Conservation (phyloP, 2,797 vertebrate genomes). For the Serranus cabrilla region DNA sequence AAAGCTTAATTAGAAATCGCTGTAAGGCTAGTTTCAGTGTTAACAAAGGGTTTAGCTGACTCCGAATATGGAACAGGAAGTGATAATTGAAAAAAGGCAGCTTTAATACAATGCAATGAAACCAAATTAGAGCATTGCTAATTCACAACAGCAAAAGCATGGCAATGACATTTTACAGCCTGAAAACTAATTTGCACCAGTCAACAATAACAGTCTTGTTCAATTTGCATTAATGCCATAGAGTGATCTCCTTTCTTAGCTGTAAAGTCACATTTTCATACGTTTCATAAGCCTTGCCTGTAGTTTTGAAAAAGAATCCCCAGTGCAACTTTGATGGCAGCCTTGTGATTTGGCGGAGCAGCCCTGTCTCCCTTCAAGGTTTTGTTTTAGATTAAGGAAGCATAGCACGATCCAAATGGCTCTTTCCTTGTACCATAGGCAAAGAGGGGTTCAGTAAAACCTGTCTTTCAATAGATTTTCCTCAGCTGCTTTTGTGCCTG, state of each 20-base stretch:
- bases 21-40: conserved; percentile 8
- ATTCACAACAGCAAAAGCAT: conserved; percentile 36
- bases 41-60: conserved; percentile 39
- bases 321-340: conserved; percentile 24
- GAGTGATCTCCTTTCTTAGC: not conserved
- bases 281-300: conserved; percentile 20
- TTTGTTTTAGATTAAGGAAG: conserved; percentile 46
- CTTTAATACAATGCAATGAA: conserved; percentile 22
- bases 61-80: conserved; percentile 22
- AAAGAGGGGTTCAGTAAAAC: conserved; percentile 26
- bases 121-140: conserved; percentile 29
- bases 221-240: conserved; percentile 12
- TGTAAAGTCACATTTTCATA: conserved; percentile 8
- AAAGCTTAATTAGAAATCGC: conserved; percentile 46
- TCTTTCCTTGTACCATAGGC: conserved; percentile 2
- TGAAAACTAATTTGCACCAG: conserved; percentile 36
- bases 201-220: conserved; percentile 30
- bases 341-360: conserved; percentile 20
- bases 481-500: conserved; percentile 37
- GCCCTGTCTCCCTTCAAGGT: conserved; percentile 1
- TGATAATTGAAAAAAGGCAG: conserved; percentile 38
- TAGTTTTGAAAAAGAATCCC: conserved; percentile 24
- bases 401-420: conserved; percentile 21
- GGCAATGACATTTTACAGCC: conserved; percentile 33
- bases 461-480: conserved; percentile 35